These are phyloP conservation scores for Cheilosia pagana DNA, from an alignment of 2,888 invertebrate genomes.

Conservation along the genomic window DNA sequence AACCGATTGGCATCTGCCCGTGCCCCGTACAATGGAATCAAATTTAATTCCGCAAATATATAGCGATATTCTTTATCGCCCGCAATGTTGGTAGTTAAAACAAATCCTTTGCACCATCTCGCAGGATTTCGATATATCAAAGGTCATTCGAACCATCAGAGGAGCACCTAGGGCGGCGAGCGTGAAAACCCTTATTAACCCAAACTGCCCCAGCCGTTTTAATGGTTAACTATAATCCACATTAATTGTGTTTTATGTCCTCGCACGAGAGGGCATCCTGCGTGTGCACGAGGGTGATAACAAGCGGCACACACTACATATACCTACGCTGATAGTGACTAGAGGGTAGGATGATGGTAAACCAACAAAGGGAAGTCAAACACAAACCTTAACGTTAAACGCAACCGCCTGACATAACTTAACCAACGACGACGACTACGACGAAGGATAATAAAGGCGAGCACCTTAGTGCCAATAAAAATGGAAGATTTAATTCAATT, in stretches of 20 bases:
- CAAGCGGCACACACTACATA: constrained; percentile 28
- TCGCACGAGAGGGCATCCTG: constrained; percentile 50
- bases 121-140: constrained; percentile 40
- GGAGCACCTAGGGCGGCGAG: background rate
- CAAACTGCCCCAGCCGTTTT: constrained; percentile 66
- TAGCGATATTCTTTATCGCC: constrained; percentile 52
- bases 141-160: constrained; percentile 53
- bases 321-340: background rate
- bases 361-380: constrained; percentile 41
- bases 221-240: constrained; percentile 75
- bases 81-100: constrained; percentile 33
- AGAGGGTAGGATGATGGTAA: background rate
- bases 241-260: constrained; percentile 74
- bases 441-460: constrained; percentile 68
- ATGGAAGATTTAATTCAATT: constrained; percentile 75
- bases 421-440: constrained; percentile 17
- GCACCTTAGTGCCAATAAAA: constrained; percentile 75
- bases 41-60: constrained; percentile 58
- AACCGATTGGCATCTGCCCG: constrained; percentile 12
- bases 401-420: constrained; percentile 50
- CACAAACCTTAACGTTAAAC: constrained; percentile 43
- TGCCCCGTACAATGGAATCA: constrained; percentile 41
- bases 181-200: constrained; percentile 72
- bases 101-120: constrained; percentile 33
- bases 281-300: constrained; percentile 59